Evolutionary conservation across 2,888 invertebrate genomes (phyloP), one percentile per base, ranked within the genome.

Genomic region (Rhaphigaster nebulosa): DNA sequence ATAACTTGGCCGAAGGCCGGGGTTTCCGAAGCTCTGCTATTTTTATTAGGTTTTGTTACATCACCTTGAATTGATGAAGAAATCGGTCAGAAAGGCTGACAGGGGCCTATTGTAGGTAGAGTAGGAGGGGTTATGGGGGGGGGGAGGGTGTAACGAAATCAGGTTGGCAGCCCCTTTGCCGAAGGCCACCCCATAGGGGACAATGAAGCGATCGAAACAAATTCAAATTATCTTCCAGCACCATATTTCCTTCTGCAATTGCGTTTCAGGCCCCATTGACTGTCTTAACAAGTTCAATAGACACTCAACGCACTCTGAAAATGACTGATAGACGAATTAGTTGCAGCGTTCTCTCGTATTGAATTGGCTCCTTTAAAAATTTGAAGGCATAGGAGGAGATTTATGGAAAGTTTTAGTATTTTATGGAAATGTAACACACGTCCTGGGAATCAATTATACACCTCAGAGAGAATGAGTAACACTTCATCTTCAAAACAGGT

Each of bases 231-330:
- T 84, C 84, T 45, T 84, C 45, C 45, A 70, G 70, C 18, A 26
- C 84, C 84, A 84, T 84, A 84, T 84, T 84, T 84, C 84, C 84
- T 84, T 84, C 84, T 41, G 45, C 84, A 84, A 84, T 45, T 84
- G 41, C 41, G 41, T 84, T 84, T 84, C 26, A 84, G 45, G 45
- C 26, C 45, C 84, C 41, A 84, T 84, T 84, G 84, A 41, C 84
- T n/a, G 1, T 45, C 84, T 12, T 80, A 84, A 84, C 84, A 84
- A 45, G 18, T 41, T 41, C 45, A 84, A 45, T 45, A 45, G 41
- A 45, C 45, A 84, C 84, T 84, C 45, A 84, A 84, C 84, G 5
- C 84, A 1, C 13, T 45, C 45, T 4, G 84, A 45, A 84, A 84
- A 84, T 70, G 70, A 84, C 26, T 84, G 3, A n/a, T 1, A 45